These are phyloP conservation scores for Tipula vernalis DNA, from an alignment of 2,888 invertebrate genomes.

Conservation along the genomic window DNA sequence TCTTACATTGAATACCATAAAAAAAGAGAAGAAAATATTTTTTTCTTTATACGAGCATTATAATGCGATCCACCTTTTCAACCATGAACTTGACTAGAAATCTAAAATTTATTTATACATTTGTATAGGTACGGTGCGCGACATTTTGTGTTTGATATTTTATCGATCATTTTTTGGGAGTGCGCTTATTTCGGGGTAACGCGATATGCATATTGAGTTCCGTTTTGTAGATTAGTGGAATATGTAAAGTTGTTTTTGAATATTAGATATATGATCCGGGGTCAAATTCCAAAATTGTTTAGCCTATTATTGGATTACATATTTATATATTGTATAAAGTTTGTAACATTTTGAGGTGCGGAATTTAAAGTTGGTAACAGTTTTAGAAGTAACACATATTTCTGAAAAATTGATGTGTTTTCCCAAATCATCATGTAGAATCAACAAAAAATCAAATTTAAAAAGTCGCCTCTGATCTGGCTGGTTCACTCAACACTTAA, in stretches of 20 bases:
- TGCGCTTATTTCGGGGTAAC: neutral
- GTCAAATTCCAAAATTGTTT: neutral
- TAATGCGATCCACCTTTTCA: neutral
- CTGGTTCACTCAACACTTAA: too few relatives aligned
- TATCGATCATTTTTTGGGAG: neutral
- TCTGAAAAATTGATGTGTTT: too few relatives aligned
- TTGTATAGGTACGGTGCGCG: neutral
- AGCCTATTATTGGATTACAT: too few relatives aligned
- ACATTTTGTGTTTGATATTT: neutral
- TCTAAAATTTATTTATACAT: neutral
- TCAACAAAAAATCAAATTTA: too few relatives aligned
- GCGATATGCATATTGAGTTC: neutral
- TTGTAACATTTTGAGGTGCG: too few relatives aligned
- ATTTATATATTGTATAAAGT: too few relatives aligned
- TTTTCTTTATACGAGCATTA: too few relatives aligned
- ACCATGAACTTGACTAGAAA: conserved; percentile 4
- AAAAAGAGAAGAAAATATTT: neutral
- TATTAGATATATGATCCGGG: neutral
- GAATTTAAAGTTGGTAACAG: too few relatives aligned
- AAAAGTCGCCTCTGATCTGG: too few relatives aligned
- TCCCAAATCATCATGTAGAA: too few relatives aligned
- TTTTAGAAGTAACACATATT: too few relatives aligned
- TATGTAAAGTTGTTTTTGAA: neutral
- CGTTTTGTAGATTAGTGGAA: neutral
- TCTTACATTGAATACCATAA: neutral